Percentiles rank a stretch among this genome's conserved stretches.
phyloP scores from a whole-genome alignment of 2,113 vertebrate genomes.

The Ictalurus punctatus region DNA sequence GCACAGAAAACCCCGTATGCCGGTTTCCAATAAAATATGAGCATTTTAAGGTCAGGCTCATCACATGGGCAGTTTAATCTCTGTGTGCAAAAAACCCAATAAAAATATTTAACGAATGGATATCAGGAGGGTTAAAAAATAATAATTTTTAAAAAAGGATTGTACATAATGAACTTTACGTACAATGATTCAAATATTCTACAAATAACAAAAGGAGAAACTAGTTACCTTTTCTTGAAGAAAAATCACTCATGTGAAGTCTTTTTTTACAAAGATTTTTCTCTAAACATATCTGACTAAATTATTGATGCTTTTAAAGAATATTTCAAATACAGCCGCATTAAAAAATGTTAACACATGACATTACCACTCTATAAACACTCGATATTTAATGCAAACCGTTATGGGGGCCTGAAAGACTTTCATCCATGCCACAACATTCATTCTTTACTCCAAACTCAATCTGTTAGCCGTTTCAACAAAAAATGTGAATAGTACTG shows the following conservation, averaged over 20 bases:
- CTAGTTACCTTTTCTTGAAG: neutral
- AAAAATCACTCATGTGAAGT: neutral
- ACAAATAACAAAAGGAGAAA: neutral
- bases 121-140: neutral
- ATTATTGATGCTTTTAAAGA: too few species aligned
- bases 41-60: neutral
- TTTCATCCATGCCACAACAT: neutral
- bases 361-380: neutral
- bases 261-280: neutral
- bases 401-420: neutral
- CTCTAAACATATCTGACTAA: neutral
- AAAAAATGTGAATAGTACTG: neutral
- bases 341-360: neutral
- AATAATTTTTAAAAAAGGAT: too few species aligned
- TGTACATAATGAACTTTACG: neutral
- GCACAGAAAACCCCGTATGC: constrained; percentile 73
- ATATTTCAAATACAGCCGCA: too few species aligned
- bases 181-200: neutral
- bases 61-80: neutral
- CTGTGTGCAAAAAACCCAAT: neutral
- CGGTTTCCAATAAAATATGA: constrained; percentile 52
- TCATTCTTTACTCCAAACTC: neutral
- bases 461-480: neutral
- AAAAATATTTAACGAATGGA: neutral
- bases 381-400: neutral